Conservation (phyloP, 2,797 vertebrate species). For the Melanotaenia nigrans region DNA sequence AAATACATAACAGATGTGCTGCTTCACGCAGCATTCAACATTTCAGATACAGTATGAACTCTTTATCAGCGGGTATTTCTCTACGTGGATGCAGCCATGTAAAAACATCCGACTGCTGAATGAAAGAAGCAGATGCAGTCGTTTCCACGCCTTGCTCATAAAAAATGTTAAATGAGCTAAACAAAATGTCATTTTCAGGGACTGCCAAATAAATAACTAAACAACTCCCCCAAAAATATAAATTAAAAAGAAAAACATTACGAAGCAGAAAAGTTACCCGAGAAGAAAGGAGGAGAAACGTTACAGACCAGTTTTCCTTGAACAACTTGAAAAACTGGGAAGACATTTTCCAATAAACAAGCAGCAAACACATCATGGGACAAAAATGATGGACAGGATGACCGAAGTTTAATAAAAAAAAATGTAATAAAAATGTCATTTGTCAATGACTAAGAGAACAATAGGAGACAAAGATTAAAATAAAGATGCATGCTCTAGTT, state of each 20-base stretch:
- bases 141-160: neutral
- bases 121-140: neutral
- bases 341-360: conserved; percentile 16
- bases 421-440: neutral
- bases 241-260: neutral
- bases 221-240: neutral
- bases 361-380: conserved; percentile 45
- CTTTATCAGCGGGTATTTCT: neutral
- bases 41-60: neutral
- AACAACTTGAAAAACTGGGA: conserved; percentile 41
- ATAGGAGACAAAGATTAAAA: too few species aligned
- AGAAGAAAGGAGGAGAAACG: conserved; percentile 26
- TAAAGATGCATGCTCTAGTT: neutral
- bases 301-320: conserved; percentile 50
- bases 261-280: conserved; percentile 35
- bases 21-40: neutral
- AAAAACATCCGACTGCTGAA: neutral
- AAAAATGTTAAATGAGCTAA: neutral
- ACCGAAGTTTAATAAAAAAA: neutral
- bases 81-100: neutral
- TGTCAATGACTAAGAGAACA: neutral
- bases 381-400: conserved; percentile 2
- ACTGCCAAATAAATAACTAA: conserved; percentile 30
- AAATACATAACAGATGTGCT: conserved; percentile 7
- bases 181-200: conserved; percentile 37